Evolutionary conservation across 2,113 vertebrate species (phyloP), one percentile per base, ranked within the genome.

Genomic region (Paedocypris sp.): DNA sequence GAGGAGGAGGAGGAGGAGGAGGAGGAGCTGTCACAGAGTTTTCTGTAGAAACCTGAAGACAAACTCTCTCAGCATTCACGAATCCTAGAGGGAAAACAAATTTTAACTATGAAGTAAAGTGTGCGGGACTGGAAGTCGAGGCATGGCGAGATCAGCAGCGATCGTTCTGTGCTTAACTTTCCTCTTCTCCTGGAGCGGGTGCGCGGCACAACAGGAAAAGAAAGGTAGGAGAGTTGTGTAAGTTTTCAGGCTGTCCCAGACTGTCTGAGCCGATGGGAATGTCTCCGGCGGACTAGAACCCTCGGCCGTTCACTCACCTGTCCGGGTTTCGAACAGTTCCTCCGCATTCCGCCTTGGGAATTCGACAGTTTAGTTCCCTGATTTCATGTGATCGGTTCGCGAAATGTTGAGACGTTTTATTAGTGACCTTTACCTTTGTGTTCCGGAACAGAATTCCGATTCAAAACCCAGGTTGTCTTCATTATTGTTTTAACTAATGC

Each of bases 21-120:
- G 76, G 82, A 82, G 82, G 82, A 84, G 81, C 81, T 82, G 84
- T 82, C 83, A 82, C 69, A 86, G 72, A 46, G 56, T 62, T 1
- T 42, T 59, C 19, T 0, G 8, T n/a, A 56, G 52, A 56, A 54
- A 29, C 32, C 10, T 16, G 13, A 39, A 39, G 15, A 38, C 19
- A 11, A 56, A 25, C 29, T 41, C 16, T 3, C 7, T 4, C 25
- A 13, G 20, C 36, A 5, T 13, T 43, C 7, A 13, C 10, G 43
- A 58, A 13, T 11, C 26, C 2, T 4, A 31, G n/a, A 23, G 28
- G 20, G 28, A 26, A 59, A 47, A 36, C 6, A n/a, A 11, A 18
- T 5, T 49, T 23, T 31, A 48, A 41, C n/a, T 33, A 66, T 70
- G 58, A 51, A 66, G 19, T 62, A 56, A 28, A 18, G 4, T 6